A percentile compares a stretch with the other conserved stretches of the same genome.
phyloP scores from a whole-genome alignment of 37 sponge, comb jelly and placozoan species.

The Hormiphora californensis region DNA sequence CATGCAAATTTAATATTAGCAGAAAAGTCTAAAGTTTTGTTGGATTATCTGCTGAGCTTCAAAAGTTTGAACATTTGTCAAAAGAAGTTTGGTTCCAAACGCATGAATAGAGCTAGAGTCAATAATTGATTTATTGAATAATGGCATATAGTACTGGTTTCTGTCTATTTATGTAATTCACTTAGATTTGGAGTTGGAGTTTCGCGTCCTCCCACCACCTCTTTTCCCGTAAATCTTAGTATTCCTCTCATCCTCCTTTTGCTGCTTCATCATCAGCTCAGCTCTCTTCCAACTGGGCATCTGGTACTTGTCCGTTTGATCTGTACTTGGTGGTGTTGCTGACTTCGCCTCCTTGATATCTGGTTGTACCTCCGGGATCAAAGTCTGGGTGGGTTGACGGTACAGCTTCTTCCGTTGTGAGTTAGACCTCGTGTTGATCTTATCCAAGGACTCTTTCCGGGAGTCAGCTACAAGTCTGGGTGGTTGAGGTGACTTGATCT shows the following conservation, averaged over 20 bases:
- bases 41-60: too few relatives aligned
- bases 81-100: too few relatives aligned
- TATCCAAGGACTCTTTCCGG: not conserved
- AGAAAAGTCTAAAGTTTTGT: too few relatives aligned
- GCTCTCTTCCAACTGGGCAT: constrained; percentile 52
- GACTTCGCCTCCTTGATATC: not conserved
- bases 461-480: not conserved
- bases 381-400: not conserved
- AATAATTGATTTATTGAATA: too few relatives aligned
- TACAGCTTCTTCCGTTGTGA: constrained; percentile 6
- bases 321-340: not conserved
- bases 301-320: constrained; percentile 32
- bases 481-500: not conserved
- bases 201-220: too few relatives aligned
- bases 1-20: too few relatives aligned
- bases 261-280: not conserved
- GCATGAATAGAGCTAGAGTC: too few relatives aligned
- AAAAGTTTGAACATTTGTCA: too few relatives aligned
- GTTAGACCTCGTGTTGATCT: not conserved
- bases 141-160: too few relatives aligned
- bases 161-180: too few relatives aligned
- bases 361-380: too few relatives aligned
- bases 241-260: not conserved
- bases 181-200: too few relatives aligned
- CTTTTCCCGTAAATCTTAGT: constrained; percentile 12